Evolutionary conservation across 2,797 vertebrate genomes (phyloP), one percentile per base, ranked within the genome.

Genomic region (Gouania willdenowi): DNA sequence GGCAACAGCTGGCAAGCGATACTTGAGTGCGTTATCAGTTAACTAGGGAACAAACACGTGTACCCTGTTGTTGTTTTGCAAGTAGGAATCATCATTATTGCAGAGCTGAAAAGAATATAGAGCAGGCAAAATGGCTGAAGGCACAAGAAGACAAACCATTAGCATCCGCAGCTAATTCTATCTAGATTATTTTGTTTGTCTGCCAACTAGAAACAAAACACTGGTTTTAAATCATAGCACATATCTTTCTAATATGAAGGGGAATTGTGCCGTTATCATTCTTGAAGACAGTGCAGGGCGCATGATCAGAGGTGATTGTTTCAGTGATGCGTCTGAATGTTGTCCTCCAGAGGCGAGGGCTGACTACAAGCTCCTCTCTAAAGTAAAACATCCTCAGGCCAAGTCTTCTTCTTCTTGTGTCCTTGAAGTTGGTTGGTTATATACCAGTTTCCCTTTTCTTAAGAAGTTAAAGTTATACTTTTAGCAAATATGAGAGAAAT

Each of bases 1-100:
- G 65, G 71, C 77, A 77, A 69, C 79, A 82, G 77, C 71, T 79
- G 77, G 51, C 0, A 41, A 44, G 35, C 42, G 76, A 75, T 62
- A 73, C 69, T 65, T 60, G 42, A 68, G 59, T 57, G 62, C 69
- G 68, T 65, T 62, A 64, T 70, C 45, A 64, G 66, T 59, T 66
- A 74, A 67, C 70, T 44, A 16, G 63, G 62, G 59, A 73, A 50
- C 68, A 53, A 83, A 73, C 74, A 69, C 33, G 16, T 76, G 73
- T 71, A 54, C 50, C 12, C 37, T 41, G 59, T 57, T 66, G 63
- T 75, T 80, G 79, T 69, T 82, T 58, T 55, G 62, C 55, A 53
- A 80, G 66, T 70, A 67, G 42, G 29, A 69, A 39, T 65, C 66
- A 72, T 74, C 65, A 72, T 75, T 72, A 70, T 51, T 74, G 49